Base-by-base conservation (phyloP, 2,888 invertebrate genomes). In the Scaeva pyrastri region DNA sequence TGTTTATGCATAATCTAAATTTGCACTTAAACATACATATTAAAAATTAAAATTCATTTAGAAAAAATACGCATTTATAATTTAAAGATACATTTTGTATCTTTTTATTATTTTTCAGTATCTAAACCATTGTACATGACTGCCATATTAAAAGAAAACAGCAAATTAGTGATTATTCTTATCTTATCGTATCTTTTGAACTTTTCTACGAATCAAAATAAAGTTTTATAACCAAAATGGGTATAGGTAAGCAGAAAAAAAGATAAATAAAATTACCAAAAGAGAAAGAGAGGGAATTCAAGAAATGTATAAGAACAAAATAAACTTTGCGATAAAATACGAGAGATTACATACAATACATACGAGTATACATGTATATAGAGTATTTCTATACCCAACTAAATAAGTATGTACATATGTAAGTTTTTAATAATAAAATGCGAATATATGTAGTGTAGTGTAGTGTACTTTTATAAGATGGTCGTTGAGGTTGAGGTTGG, bases 151-250 rank as follows among this genome's bases (percentile, higher is more conserved):
- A n/a, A 6, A 8, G 8, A 31, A 31, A 39, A 39, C n/a, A 58
- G 26, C 16, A 75, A 58, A 52, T 58, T 19, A 55, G 23, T 48
- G 48, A 76, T 23, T 50, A 39, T 21, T 16, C 71, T 82, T 82
- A 86, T 86, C 86, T 86, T 82, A 86, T 86, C 86, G n/a, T n/a
- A n/a, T 86, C 70, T 73, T 52, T 82, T 62, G 71, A 86, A 74
- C 71, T 82, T 74, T 86, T 86, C 82, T 82, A 74, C 86, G 86
- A 86, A 86, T 86, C 86, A 82, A 64, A 86, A 50, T 68, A 86
- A 78, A 78, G 62, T 82, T 82, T 73, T 75, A 19, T 64, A 74
- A 74, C 64, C 48, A 68, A 60, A 75, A 58, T 73, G 26, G 43
- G 62, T 43, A 19, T 58, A 39, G 16, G 39, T 41, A 71, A 10